These are phyloP conservation scores for Cerastoderma edule DNA, from an alignment of 2,888 invertebrate species.

Conservation along the genomic window DNA sequence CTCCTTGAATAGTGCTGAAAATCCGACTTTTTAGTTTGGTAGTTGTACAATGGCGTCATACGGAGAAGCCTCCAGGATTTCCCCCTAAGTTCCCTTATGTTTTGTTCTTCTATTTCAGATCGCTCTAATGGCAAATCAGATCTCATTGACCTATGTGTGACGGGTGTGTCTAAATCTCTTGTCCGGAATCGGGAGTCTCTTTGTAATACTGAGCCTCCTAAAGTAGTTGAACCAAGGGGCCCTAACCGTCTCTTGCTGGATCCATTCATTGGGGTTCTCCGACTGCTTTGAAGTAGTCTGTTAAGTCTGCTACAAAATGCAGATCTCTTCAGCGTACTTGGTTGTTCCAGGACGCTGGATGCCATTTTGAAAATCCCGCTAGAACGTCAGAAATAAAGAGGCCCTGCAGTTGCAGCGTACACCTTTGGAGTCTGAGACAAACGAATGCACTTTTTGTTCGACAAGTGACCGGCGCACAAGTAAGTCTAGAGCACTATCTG, in stretches of 20 bases:
- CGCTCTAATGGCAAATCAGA: neutral
- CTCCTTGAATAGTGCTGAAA: constrained; percentile 63
- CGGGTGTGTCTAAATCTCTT: constrained; percentile 5
- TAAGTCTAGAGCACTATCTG: too few species aligned
- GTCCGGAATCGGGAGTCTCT: neutral
- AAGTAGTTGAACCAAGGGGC: neutral
- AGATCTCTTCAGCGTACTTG: neutral
- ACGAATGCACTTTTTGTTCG: too few species aligned
- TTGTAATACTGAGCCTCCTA: neutral
- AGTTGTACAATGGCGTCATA: constrained; percentile 74
- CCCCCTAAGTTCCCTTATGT: constrained; percentile 62
- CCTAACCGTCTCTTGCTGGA: neutral
- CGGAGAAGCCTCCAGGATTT: constrained; percentile 74
- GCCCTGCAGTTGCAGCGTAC: too few species aligned
- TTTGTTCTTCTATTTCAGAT: neutral
- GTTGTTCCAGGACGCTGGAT: too few species aligned
- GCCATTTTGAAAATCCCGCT: constrained; percentile 17
- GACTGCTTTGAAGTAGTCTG: neutral
- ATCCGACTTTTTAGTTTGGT: constrained; percentile 57
- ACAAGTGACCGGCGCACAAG: too few species aligned
- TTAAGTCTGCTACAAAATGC: neutral
- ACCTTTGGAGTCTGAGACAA: too few species aligned
- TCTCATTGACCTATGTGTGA: neutral
- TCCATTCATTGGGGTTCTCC: constrained; percentile 6
- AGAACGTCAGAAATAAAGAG: neutral